Evolutionary conservation across 2,888 invertebrate species (phyloP).

Genomic region (Ptychoptera albimana): DNA sequence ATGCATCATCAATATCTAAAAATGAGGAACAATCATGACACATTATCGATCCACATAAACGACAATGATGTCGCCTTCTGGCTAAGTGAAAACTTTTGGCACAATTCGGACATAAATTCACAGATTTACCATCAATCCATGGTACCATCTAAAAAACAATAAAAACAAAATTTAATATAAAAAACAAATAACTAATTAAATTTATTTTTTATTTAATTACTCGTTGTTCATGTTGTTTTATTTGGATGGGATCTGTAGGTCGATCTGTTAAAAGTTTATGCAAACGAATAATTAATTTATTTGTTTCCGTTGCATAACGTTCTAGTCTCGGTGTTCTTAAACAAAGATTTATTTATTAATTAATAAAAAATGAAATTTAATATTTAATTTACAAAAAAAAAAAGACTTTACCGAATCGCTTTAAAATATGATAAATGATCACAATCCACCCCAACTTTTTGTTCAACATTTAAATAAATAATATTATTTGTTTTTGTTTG

Average conservation of each 20-base stretch:
- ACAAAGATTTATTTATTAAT: no score
- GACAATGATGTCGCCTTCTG: slow-evolving; percentile 87
- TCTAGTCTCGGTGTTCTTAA: slow-evolving; percentile 56
- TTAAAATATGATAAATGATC: slow-evolving; percentile 65
- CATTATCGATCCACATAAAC: slow-evolving; percentile 85
- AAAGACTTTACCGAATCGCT: slow-evolving; percentile 34
- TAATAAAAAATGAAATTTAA: not conserved
- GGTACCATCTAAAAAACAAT: slow-evolving; percentile 45
- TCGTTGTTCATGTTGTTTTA: slow-evolving; percentile 57
- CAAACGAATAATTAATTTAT: slow-evolving; percentile 83
- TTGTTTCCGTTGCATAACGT: slow-evolving; percentile 84
- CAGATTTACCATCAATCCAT: slow-evolving; percentile 86
- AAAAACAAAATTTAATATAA: not conserved
- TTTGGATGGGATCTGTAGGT: slow-evolving; percentile 52
- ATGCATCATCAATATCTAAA: slow-evolving; percentile 59
- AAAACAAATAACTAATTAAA: not conserved
- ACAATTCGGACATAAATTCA: slow-evolving; percentile 82
- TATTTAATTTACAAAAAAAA: slow-evolving; percentile 2
- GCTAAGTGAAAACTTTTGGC: slow-evolving; percentile 76
- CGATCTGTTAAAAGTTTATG: slow-evolving; percentile 77
- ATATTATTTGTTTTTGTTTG: slow-evolving; percentile 15
- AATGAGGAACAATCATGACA: slow-evolving; percentile 85
- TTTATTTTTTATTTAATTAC: slow-evolving; percentile 23
- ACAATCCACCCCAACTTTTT: slow-evolving; percentile 28
- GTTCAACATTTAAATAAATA: slow-evolving; percentile 20